These are phyloP conservation scores for Ophion slaviceki DNA, from an alignment of 2,888 invertebrate genomes.

Conservation along the genomic window DNA sequence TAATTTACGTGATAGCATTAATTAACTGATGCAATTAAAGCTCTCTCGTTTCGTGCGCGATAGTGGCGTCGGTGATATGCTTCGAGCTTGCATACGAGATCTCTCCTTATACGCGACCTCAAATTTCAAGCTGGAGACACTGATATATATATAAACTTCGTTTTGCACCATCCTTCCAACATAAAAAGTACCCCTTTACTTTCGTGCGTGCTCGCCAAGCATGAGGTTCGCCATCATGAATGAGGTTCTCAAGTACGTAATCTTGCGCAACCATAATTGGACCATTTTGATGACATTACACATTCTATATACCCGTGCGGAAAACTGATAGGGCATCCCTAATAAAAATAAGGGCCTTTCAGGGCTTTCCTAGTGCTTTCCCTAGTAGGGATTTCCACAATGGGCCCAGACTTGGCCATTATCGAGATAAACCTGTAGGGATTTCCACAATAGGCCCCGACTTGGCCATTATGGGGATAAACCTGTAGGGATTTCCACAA, in stretches of 20 bases:
- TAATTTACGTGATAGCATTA: conserved; percentile 66
- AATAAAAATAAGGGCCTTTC: too few species aligned
- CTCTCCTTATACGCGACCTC: conserved; percentile 25
- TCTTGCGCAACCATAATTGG: background rate
- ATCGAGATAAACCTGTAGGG: too few species aligned
- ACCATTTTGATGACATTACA: background rate
- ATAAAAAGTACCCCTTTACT: background rate
- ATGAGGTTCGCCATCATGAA: background rate
- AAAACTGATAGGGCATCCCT: too few species aligned
- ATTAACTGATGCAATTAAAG: conserved; percentile 67
- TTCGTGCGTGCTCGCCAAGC: background rate
- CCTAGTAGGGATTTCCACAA: too few species aligned
- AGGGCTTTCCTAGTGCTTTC: too few species aligned
- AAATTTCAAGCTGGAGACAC: conserved; percentile 31
- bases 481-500: too few species aligned
- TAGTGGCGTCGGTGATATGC: background rate
- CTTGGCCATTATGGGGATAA: too few species aligned
- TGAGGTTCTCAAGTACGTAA: background rate
- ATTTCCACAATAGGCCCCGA: too few species aligned
- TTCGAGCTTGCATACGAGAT: conserved; percentile 46
- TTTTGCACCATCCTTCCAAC: background rate
- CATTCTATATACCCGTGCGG: background rate
- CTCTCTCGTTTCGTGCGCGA: conserved; percentile 25
- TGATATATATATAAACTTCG: background rate
- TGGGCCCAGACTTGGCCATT: too few species aligned